Evolutionary conservation across 2,113 vertebrate genomes (phyloP), one percentile per base, ranked within the genome.

Genomic region (Gambusia affinis): DNA sequence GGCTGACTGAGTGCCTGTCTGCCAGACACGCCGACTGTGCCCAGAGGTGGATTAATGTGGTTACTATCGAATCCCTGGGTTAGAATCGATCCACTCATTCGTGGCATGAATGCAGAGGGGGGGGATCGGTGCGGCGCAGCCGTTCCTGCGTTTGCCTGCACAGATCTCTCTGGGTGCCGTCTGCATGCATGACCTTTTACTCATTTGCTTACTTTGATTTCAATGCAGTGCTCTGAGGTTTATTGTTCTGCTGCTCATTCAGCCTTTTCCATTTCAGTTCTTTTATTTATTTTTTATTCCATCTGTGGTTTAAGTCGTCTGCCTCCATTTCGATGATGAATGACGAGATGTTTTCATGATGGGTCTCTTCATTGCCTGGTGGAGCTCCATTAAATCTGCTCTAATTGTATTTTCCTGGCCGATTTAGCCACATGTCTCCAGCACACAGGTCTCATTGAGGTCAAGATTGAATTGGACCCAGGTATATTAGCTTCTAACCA

Each of bases 31-130:
- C 81, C 71, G 85, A 85, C 90, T 86, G 87, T 84, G 79, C 87
- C 89, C 91, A 85, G 88, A 82, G 91, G 84, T 90, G 81, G 90
- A 91, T 93, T 91, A 93, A 93, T 91, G 89, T 85, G 88, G 89
- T 93, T 92, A 91, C 89, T 85, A 91, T 92, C 84, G 90, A 91
- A 92, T 90, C 86, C 77, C 66, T 7, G 70, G 87, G 87, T 91
- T 89, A 74, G 73, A 70, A 93, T 92, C 74, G 86, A 92, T 92
- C 82, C 51, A 63, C 39, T 73, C 39, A 10, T 80, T 29, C 74
- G 76, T 91, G 87, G 86, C 82, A 84, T 85, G 87, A 89, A 91
- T 92, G 83, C n/a, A 6, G 72, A 87, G 90, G 35, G 35, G 33
- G 35, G 35, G 54, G 66, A 77, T 75, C 39, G 7, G 42, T 63